Conservation (phyloP, 2,797 vertebrate genomes). For the Phoeniculus purpureus region DNA sequence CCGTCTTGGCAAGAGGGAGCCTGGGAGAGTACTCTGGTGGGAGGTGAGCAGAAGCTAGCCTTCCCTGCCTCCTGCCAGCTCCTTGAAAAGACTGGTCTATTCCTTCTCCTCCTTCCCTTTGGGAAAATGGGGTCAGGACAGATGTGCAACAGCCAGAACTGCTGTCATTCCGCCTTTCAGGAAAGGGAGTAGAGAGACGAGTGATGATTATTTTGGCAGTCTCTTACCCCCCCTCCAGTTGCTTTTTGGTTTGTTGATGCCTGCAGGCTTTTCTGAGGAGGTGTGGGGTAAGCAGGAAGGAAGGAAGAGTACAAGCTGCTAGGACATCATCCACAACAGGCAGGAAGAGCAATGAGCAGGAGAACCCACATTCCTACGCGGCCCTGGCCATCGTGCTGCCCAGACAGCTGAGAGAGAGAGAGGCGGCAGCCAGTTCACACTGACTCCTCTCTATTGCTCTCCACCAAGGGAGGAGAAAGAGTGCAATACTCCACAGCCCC, state of each 20-base stretch:
- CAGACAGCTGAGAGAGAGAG: conserved; percentile 48
- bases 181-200: conserved; percentile 44
- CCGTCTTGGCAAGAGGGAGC: conserved; percentile 70
- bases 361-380: conserved; percentile 58
- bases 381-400: conserved; percentile 26
- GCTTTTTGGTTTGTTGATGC: conserved; percentile 71
- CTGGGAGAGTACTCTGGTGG: conserved; percentile 42
- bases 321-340: conserved; percentile 62
- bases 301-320: conserved; percentile 55
- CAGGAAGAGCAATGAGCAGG: conserved; percentile 65
- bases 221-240: conserved; percentile 59
- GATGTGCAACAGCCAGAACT: conserved; percentile 3
- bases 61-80: conserved; percentile 52
- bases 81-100: conserved; percentile 53
- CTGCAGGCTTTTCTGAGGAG: conserved; percentile 65
- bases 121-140: conserved; percentile 29
- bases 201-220: conserved; percentile 68
- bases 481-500: conserved; percentile 35
- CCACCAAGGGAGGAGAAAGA: conserved; percentile 43
- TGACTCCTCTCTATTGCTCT: conserved; percentile 57
- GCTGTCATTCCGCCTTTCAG: conserved; percentile 2
- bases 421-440: conserved; percentile 46
- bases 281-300: conserved; percentile 35
- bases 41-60: conserved; percentile 52
- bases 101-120: conserved; percentile 52